Conservation (phyloP, 92 coral and sea anemone species). For the Epizoanthus stellaris region DNA sequence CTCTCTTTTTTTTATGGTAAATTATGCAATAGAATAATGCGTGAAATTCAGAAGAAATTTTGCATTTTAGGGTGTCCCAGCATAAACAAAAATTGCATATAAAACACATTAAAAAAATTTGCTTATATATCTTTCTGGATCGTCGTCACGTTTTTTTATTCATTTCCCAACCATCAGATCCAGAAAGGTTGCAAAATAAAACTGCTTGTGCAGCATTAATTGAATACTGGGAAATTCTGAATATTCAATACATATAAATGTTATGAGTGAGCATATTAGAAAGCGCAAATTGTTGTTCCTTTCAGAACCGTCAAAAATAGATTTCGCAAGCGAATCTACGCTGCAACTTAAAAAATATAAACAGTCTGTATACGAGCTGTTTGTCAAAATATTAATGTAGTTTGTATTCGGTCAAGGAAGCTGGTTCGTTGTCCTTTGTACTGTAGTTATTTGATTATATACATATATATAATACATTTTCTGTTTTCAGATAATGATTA, state of each 20-base stretch:
- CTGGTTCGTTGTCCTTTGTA: too few species aligned
- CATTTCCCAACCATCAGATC: background rate
- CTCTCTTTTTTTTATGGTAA: background rate
- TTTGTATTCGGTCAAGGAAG: too few species aligned
- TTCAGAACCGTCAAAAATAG: background rate
- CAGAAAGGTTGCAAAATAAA: background rate
- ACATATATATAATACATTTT: too few species aligned
- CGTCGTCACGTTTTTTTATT: constrained; percentile 5
- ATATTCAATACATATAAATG: too few species aligned
- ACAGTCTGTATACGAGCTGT: background rate
- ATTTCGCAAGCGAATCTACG: background rate
- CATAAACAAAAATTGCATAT: constrained; percentile 1
- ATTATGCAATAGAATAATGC: background rate
- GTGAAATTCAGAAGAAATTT: background rate
- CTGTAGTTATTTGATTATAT: too few species aligned
- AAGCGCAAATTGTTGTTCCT: background rate
- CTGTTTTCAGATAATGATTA: too few species aligned
- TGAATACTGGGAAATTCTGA: background rate
- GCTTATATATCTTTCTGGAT: constrained; percentile 10
- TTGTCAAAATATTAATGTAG: too few species aligned
- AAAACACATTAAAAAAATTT: background rate
- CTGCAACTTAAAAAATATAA: background rate
- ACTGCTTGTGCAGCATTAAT: background rate
- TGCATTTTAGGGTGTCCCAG: background rate
- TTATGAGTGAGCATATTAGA: background rate